Conservation (phyloP, 2,888 invertebrate genomes). For the Chouioia cunea region DNA sequence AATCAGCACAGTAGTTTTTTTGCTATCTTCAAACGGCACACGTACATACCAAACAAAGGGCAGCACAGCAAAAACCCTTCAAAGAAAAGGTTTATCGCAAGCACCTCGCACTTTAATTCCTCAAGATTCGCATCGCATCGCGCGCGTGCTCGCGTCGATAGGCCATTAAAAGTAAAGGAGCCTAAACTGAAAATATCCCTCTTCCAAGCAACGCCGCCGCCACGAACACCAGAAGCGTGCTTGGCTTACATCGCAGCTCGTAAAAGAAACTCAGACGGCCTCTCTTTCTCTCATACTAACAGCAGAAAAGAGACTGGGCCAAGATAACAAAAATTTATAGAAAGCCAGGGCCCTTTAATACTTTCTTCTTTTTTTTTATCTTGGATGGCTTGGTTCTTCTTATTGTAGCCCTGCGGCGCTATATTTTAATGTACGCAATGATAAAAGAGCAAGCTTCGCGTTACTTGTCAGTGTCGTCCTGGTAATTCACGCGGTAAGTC, state of each 20-base stretch:
- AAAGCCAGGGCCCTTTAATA: constrained; percentile 39
- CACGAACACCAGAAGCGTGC: no score
- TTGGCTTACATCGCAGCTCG: constrained; percentile 19
- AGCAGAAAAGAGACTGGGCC: not conserved
- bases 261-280: constrained; percentile 16
- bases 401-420: constrained; percentile 16
- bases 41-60: no score
- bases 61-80: no score
- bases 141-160: constrained; percentile 14
- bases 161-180: constrained; percentile 30
- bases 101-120: no score
- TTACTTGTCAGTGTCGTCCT: constrained; percentile 49
- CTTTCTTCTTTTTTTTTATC: constrained; percentile 36
- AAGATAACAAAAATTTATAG: constrained; percentile 46
- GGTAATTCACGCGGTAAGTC: constrained; percentile 47
- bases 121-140: not conserved
- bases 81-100: no score
- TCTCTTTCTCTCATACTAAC: no score
- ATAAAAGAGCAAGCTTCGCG: constrained; percentile 48
- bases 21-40: no score
- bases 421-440: constrained; percentile 48
- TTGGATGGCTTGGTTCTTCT: no score
- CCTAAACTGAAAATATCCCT: constrained; percentile 26
- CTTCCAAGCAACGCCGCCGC: no score
- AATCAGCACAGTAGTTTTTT: no score